These are phyloP conservation scores for Psephotus haematonotus DNA, from an alignment of 2,113 vertebrate species.

Conservation along the genomic window DNA sequence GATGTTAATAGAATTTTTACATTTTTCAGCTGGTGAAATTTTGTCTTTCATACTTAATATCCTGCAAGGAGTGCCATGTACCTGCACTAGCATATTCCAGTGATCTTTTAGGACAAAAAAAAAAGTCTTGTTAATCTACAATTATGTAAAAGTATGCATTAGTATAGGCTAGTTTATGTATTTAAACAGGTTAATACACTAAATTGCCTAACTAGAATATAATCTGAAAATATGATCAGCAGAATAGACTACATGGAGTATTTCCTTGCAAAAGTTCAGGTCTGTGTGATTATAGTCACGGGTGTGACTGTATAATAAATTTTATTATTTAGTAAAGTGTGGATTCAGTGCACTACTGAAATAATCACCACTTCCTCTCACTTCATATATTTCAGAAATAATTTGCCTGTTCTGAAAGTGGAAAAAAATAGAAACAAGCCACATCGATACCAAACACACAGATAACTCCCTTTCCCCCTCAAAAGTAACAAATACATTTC, in stretches of 20 bases:
- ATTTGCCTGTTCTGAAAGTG: background rate
- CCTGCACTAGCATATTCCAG: background rate
- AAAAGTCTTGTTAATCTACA: background rate
- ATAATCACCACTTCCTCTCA: background rate
- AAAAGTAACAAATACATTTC: background rate
- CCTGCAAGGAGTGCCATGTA: background rate
- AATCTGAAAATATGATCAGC: background rate
- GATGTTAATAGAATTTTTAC: slow-evolving; percentile 4
- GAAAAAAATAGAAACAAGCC: background rate
- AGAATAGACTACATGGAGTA: background rate
- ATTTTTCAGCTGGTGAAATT: background rate
- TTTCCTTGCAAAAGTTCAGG: background rate
- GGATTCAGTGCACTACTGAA: background rate
- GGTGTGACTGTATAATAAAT: background rate
- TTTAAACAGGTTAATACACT: background rate
- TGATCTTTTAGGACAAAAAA: background rate
- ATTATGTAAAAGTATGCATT: background rate
- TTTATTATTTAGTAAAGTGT: background rate
- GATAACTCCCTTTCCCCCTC: background rate
- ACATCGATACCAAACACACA: background rate
- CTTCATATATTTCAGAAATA: slow-evolving; percentile 10
- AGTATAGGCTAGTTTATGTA: background rate
- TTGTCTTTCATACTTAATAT: background rate
- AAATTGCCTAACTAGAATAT: background rate
- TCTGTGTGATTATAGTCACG: background rate